Evolutionary conservation across 1,140 invertebrate genomes (phyloP).

Genomic region (Drosophila quadrilineata): DNA sequence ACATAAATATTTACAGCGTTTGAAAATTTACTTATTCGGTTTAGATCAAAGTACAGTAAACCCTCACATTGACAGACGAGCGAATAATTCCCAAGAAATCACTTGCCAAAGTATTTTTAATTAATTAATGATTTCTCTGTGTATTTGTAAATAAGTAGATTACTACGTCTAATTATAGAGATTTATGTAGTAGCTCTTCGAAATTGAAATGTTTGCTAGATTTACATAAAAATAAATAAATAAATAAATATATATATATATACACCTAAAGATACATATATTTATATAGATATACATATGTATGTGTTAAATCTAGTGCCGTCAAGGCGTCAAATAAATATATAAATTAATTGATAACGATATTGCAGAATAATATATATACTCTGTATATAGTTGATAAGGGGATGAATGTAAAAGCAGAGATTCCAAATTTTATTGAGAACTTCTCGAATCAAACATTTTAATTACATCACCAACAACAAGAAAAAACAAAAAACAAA

Average conservation of each 20-base stretch:
- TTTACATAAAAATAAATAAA: slow-evolving; percentile 18
- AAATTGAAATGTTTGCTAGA: slow-evolving; percentile 40
- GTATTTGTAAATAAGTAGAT: slow-evolving; percentile 68
- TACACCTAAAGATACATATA: no score
- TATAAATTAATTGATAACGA: slow-evolving; percentile 7
- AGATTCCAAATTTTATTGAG: slow-evolving; percentile 47
- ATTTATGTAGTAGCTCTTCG: slow-evolving; percentile 54
- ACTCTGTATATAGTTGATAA: slow-evolving; percentile 31
- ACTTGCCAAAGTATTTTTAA: slow-evolving; percentile 41
- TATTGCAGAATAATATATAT: slow-evolving; percentile 24
- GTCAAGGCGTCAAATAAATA: slow-evolving; percentile 42
- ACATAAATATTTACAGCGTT: slow-evolving; percentile 63
- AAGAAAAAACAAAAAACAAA: slow-evolving; percentile 30
- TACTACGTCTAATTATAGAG: slow-evolving; percentile 40
- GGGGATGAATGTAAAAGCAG: slow-evolving; percentile 30
- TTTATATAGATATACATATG: no score
- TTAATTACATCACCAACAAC: slow-evolving; percentile 9
- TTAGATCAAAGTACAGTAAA: slow-evolving; percentile 40
- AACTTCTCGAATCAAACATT: slow-evolving; percentile 45
- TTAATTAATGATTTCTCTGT: slow-evolving; percentile 44
- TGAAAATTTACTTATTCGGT: slow-evolving; percentile 67
- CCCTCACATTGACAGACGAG: slow-evolving; percentile 32
- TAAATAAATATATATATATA: slow-evolving; percentile 6
- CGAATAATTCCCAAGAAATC: slow-evolving; percentile 31
- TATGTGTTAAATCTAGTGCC: slow-evolving; percentile 45